Base-by-base conservation (phyloP, 2,888 invertebrate species). In the Drosophila suboccidentalis region DNA sequence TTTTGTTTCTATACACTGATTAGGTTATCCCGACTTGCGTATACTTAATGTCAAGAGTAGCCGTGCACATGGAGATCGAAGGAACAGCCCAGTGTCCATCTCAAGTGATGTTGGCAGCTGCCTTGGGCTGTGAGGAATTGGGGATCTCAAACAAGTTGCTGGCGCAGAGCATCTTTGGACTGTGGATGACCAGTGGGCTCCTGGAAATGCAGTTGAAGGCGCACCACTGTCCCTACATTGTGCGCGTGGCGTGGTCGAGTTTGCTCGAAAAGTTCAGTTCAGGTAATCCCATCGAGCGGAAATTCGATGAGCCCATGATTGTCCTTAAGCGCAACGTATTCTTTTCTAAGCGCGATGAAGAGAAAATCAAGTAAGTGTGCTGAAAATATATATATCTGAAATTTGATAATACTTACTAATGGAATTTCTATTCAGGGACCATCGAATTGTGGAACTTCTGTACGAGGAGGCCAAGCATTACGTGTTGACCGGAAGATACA, bases 111-210 rank as follows among this genome's bases (percentile, higher is more conserved):
- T 93, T 93, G 76, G 94, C 94, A 75, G 94, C 96, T 75, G 95
- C 96, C 66, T 93, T 96, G 74, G 95, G 95, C 85, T 94, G 94
- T 74, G 96, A 96, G 89, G 97, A 98, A 91, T 93, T 98, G 84
- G 96, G 96, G 13, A 94, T 98, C 75, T 95, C 95, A 2, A 95
- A 96, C 69, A 95, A 96, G 83, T 94, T 95, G 80, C 91, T 95
- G 65, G 97, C 97, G n/a, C 95, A 96, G 59, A 96, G 96, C 91
- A 95, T 98, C 8, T 98, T 99, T 91, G 96, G 98, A 0, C 93
- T 99, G 75, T 99, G 99, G 99, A 96, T 99, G 95, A 96, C 96
- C 80, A 98, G 98, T 83, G 96, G 97, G 2, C 94, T 98, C 63
- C 93, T 99, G 90, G 98, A 98, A 94, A 94, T 99, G 78, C 98